These are phyloP conservation scores for Agelastica alni DNA, from an alignment of 2,888 invertebrate species.

Conservation along the genomic window DNA sequence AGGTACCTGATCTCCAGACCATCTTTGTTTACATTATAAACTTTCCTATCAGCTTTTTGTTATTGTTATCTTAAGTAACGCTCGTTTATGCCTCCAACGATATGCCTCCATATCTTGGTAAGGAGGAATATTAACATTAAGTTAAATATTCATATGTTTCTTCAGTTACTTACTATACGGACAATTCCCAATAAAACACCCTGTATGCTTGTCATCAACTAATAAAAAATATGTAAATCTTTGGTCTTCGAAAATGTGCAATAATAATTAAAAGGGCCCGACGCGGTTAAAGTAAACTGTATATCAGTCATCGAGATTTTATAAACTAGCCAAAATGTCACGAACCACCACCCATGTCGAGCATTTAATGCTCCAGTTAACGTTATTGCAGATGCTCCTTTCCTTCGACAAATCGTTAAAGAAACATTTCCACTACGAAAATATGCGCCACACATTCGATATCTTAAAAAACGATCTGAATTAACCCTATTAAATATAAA, in stretches of 20 bases:
- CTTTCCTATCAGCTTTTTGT: no score
- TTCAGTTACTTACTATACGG: no score
- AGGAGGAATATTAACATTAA: no score
- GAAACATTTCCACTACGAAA: constrained; percentile 14
- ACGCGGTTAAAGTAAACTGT: neutral
- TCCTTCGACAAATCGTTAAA: constrained; percentile 30
- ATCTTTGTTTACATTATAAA: no score
- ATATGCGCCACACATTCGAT: constrained; percentile 12
- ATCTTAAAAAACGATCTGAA: constrained; percentile 8
- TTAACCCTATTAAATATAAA: constrained; percentile 19
- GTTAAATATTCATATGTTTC: no score
- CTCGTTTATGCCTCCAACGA: no score
- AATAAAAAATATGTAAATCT: neutral
- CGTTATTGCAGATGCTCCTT: constrained; percentile 30
- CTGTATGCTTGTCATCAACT: no score
- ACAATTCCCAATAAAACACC: no score
- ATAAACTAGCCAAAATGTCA: constrained; percentile 30
- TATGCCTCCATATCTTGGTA: no score
- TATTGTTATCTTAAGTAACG: no score
- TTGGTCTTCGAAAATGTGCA: constrained; percentile 13
- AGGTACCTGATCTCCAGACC: no score
- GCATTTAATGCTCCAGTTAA: constrained; percentile 26
- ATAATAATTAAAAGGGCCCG: constrained; percentile 13
- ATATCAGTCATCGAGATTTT: constrained; percentile 19
- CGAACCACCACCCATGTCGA: constrained; percentile 33